Evolutionary conservation across 2,113 vertebrate genomes (phyloP), one percentile per base, ranked within the genome.

Genomic region (Todiramphus chloris): DNA sequence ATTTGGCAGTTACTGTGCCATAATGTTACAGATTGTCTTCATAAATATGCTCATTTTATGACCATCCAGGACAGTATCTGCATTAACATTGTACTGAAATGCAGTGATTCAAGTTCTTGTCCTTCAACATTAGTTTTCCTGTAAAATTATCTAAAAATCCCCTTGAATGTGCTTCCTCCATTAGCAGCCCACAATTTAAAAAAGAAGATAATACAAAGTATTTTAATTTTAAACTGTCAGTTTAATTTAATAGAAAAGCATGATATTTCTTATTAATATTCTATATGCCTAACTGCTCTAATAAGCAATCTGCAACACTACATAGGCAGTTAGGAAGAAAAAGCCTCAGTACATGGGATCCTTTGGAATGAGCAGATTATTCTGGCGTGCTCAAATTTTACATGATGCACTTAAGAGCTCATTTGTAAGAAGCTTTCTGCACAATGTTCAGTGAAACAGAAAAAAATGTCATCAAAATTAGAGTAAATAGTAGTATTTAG

Each of bases 61-160:
- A 60, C 46, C 44, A 81, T 41, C 8, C 63, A 50, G 58, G 78
- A 91, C 11, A 93, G 31, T 11, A 58, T 87, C 77, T 92, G 76
- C 78, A 94, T 96, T 96, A 97, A 95, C 69, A 89, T 80, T 89
- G 83, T 90, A 93, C 79, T 90, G 83, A 88, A 97, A 97, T 96
- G 50, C n/a, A 77, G 66, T 59, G 64, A 73, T 63, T 93, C 72
- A 88, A 85, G 89, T 94, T 94, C 58, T 66, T 87, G 92, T 39
- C 35, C 63, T 97, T 85, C 95, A 91, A 58, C 23, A 83, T 83
- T 91, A 87, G 77, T 77, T 94, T 90, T 68, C 35, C 58, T 95
- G 50, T 93, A 91, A 96, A 97, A 96, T 72, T 16, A 96, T 94
- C 74, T 56, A 83, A 96, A 97, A 95, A 96, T 95, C 80, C 87